Evolutionary conservation across 2,113 vertebrate genomes (phyloP).

Genomic region (Salvelinus fontinalis): DNA sequence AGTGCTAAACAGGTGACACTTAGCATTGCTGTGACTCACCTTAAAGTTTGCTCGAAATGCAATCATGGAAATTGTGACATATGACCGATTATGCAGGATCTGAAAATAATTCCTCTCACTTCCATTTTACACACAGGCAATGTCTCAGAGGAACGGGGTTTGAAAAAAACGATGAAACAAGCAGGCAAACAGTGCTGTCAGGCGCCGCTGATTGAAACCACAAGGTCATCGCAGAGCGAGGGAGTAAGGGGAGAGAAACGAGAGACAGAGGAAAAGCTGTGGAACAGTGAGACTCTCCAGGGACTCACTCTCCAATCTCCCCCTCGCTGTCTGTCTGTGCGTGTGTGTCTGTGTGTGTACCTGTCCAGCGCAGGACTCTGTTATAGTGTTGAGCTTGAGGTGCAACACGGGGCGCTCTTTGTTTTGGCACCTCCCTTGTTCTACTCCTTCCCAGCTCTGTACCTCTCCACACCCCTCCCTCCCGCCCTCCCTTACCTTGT

Average conservation of each 20-base stretch:
- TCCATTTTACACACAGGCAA: constrained; percentile 35
- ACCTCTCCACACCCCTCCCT: constrained; percentile 5
- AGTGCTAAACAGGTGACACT: background rate
- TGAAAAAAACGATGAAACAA: constrained; percentile 20
- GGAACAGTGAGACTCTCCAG: constrained; percentile 53
- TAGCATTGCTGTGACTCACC: background rate
- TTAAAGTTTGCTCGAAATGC: background rate
- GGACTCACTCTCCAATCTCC: constrained; percentile 48
- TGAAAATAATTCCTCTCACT: background rate
- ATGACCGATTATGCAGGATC: background rate
- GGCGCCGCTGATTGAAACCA: constrained; percentile 72
- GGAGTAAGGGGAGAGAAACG: constrained; percentile 34
- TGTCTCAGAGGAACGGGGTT: constrained; percentile 43
- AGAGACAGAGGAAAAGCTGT: constrained; percentile 28
- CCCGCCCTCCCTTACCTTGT: constrained; percentile 80
- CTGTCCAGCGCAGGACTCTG: background rate
- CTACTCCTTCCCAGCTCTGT: constrained; percentile 15
- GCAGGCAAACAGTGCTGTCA: constrained; percentile 60
- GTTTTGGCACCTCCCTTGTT: background rate
- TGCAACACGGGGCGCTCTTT: too few relatives aligned
- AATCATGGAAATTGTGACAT: constrained; percentile 8
- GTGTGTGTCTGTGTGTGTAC: constrained; percentile 27
- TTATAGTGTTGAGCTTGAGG: background rate
- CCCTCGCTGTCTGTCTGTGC: constrained; percentile 27
- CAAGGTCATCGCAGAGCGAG: constrained; percentile 66